phyloP scores from a whole-genome alignment of 2,888 invertebrate genomes.

The Chesias legatella region DNA sequence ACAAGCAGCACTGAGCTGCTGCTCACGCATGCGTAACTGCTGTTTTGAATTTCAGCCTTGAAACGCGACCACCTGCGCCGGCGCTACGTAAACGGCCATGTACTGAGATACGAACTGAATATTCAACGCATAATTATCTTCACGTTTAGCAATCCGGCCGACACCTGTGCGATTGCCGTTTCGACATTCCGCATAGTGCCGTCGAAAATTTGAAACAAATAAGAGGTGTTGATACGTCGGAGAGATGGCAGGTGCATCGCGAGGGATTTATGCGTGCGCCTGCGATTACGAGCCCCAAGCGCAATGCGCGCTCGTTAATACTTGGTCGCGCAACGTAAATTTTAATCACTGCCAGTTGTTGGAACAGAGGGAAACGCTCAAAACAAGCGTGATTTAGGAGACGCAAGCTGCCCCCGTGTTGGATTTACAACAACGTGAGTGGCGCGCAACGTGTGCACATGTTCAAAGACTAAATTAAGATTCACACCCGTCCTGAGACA shows the following conservation, averaged over 20 bases:
- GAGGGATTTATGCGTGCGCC: conserved; percentile 74
- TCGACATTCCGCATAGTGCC: conserved; percentile 36
- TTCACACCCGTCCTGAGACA: conserved; percentile 13
- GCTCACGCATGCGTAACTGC: conserved; percentile 77
- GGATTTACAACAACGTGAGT: conserved; percentile 44
- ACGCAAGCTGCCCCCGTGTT: conserved; percentile 49
- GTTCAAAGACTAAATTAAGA: conserved; percentile 26
- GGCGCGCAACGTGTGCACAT: conserved; percentile 20
- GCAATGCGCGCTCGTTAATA: conserved; percentile 75
- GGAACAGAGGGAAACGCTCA: conserved; percentile 69
- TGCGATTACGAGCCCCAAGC: conserved; percentile 60
- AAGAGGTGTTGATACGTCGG: conserved; percentile 31
- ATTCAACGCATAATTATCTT: conserved; percentile 75
- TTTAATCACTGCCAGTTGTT: conserved; percentile 78
- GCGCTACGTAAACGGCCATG: conserved; percentile 81
- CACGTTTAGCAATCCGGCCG: conserved; percentile 69
- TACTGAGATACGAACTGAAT: conserved; percentile 78
- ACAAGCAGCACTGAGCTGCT: conserved; percentile 54
- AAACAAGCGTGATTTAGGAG: conserved; percentile 75
- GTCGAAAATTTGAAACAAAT: conserved; percentile 20
- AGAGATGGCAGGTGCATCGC: conserved; percentile 66
- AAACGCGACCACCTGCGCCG: conserved; percentile 82
- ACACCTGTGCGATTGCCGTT: conserved; percentile 70
- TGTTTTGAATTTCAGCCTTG: conserved; percentile 81
- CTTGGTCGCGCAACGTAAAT: conserved; percentile 77